These are phyloP conservation scores for Euplexia lucipara DNA, from an alignment of 2,888 invertebrate species.

Conservation along the genomic window DNA sequence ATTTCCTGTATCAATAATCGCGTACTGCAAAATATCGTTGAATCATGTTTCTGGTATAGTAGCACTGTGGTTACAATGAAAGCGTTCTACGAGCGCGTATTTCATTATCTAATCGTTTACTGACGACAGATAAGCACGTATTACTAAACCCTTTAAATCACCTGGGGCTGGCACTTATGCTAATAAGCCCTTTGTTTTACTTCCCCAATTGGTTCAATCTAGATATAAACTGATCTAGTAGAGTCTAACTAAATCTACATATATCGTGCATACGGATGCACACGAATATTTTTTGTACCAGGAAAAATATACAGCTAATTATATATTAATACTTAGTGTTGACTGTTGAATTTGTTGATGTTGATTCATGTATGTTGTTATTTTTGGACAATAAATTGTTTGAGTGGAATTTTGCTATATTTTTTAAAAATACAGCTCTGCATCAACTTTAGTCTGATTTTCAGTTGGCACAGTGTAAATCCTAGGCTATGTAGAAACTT, in stretches of 20 bases:
- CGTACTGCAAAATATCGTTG: constrained; percentile 22
- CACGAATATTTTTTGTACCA: not conserved
- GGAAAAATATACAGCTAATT: not conserved
- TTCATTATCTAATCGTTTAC: constrained; percentile 52
- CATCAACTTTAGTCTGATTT: not conserved
- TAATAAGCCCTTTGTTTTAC: constrained; percentile 46
- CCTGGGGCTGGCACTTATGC: constrained; percentile 62
- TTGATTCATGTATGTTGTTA: not conserved
- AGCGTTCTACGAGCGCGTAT: constrained; percentile 28
- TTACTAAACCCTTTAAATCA: constrained; percentile 65
- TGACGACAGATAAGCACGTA: constrained; percentile 60
- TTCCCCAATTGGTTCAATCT: constrained; percentile 31
- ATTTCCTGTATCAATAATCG: constrained; percentile 7
- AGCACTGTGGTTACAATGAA: too few relatives aligned
- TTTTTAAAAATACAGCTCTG: not conserved
- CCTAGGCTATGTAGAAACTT: not conserved
- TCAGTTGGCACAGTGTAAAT: not conserved
- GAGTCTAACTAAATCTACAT: not conserved
- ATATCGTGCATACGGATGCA: not conserved
- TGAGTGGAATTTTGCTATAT: constrained; percentile 3
- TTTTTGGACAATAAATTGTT: constrained; percentile 11
- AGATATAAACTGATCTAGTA: constrained; percentile 7
- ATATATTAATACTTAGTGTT: constrained; percentile 17
- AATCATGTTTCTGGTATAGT: constrained; percentile 25
- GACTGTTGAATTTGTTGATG: not conserved